Evolutionary conservation across 1,140 invertebrate genomes (phyloP), one percentile per base, ranked within the genome.

Genomic region (Elysia chlorotica): DNA sequence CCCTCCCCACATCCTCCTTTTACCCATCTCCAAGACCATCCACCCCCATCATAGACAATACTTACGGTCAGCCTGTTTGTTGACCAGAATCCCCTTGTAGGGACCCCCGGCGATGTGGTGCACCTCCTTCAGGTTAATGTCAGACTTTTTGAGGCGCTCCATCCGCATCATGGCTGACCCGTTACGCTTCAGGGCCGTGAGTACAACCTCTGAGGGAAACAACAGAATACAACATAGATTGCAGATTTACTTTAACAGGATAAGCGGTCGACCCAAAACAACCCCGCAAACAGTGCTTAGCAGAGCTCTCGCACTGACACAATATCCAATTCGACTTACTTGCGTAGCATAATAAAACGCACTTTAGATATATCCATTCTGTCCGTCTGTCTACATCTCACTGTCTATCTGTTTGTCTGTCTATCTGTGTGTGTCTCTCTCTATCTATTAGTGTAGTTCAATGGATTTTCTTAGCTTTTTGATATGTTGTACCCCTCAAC

Each of bases 71-170:
- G 78, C 78, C 21, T 78, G 77, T 67, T 84, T 85, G 75, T 83
- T 83, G 62, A 85, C 79, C 2, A 83, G 74, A 23, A 85, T 81
- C 2, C 83, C 83, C 73, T 83, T 85, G 70, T 85, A 83, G 0
- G 81, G 82, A 1, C 83, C 83, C 0, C 80, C 80, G 3, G 78
- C 78, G 21, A 85, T 79, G 59, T 83, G 80, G 33, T 84, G 83
- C 1, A 85, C 74, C 33, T 81, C 71, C 14, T 57, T 69, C 14
- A 78, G 69, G 54, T 83, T 81, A 0, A 85, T 81, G 41, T 83
- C 80, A 54, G 75, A 73, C 19, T 73, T 74, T 30, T 74, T 77
- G 57, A 75, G 76, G 37, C 83, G 74, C 61, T 85, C 83, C 48
- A 85, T 70, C 48, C 81, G 65, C 71, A 83, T 82, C 36, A 83